These are phyloP conservation scores for Siderastrea radians DNA, from an alignment of 92 coral and sea anemone species.

Conservation along the genomic window DNA sequence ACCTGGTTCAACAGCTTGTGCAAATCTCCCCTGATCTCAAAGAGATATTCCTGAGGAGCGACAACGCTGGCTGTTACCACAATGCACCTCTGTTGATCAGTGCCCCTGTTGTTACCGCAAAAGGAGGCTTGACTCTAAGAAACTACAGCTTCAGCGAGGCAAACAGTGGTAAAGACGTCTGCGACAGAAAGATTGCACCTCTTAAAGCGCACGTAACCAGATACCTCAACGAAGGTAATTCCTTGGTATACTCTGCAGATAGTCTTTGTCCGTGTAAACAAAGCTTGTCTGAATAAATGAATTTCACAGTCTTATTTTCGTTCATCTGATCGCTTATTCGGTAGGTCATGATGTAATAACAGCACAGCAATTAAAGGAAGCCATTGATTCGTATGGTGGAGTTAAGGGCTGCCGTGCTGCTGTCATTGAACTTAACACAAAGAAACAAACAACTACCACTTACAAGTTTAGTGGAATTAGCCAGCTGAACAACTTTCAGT, in stretches of 20 bases:
- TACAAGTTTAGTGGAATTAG: no score
- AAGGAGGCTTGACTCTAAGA: slow-evolving; percentile 23
- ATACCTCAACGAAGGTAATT: slow-evolving; percentile 44
- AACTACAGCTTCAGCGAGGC: slow-evolving; percentile 65
- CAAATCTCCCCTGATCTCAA: slow-evolving; percentile 48
- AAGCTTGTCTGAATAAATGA: no score
- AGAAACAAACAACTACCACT: no score
- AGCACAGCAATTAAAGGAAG: no score
- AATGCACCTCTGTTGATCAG: slow-evolving; percentile 42
- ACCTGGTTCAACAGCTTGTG: slow-evolving; percentile 30
- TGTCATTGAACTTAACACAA: no score
- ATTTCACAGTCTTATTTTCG: neutral
- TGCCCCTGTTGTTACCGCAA: slow-evolving; percentile 23
- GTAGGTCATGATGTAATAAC: no score
- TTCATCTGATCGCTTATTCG: no score
- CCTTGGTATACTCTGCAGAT: neutral
- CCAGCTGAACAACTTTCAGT: no score
- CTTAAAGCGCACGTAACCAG: slow-evolving; percentile 51
- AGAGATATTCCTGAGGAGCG: slow-evolving; percentile 55
- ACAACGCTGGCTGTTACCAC: slow-evolving; percentile 77
- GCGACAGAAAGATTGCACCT: slow-evolving; percentile 67
- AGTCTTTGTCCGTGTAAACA: no score
- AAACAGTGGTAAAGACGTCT: slow-evolving; percentile 64
- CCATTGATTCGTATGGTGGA: no score
- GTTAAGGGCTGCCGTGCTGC: no score